Evolutionary conservation across 2,888 invertebrate genomes (phyloP).

Genomic region (Drosophila lutescens): DNA sequence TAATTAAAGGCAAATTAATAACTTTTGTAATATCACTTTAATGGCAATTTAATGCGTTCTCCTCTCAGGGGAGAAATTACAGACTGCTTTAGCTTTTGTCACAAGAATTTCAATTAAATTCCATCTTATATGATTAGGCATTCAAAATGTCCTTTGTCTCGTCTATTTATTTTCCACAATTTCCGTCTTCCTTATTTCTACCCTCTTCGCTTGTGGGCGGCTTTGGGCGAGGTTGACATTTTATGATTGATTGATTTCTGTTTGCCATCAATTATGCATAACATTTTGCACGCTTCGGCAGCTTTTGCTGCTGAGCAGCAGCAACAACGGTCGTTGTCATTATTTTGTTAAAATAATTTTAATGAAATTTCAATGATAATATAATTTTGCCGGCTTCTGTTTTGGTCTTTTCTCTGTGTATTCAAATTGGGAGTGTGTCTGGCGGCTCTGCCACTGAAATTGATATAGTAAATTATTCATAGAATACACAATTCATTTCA

Average conservation of each 20-base stretch:
- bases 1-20: conserved; percentile 1
- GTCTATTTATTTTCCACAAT: conserved; percentile 33
- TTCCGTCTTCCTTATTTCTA: not conserved
- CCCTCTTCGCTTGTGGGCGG: not conserved
- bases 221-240: conserved; percentile 61
- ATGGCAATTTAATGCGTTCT: conserved; percentile 34
- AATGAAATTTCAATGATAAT: conserved; percentile 66
- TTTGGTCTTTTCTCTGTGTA: not conserved
- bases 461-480: conserved; percentile 63
- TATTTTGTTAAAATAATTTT: conserved; percentile 69
- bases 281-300: conserved; percentile 72
- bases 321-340: conserved; percentile 23
- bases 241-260: conserved; percentile 78
- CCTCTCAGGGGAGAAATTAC: not conserved
- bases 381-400: conserved; percentile 45
- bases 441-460: conserved; percentile 42
- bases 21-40: conserved; percentile 19
- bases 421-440: conserved; percentile 7
- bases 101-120: conserved; percentile 46
- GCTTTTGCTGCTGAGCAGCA: conserved; percentile 47
- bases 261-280: conserved; percentile 75
- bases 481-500: conserved; percentile 51
- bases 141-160: conserved; percentile 41
- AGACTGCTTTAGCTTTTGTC: conserved; percentile 7
- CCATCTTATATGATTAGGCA: conserved; percentile 45